Percentiles rank a stretch among this genome's conserved stretches.
phyloP scores from a whole-genome alignment of 2,888 invertebrate genomes.

The Blastobasis adustella region DNA sequence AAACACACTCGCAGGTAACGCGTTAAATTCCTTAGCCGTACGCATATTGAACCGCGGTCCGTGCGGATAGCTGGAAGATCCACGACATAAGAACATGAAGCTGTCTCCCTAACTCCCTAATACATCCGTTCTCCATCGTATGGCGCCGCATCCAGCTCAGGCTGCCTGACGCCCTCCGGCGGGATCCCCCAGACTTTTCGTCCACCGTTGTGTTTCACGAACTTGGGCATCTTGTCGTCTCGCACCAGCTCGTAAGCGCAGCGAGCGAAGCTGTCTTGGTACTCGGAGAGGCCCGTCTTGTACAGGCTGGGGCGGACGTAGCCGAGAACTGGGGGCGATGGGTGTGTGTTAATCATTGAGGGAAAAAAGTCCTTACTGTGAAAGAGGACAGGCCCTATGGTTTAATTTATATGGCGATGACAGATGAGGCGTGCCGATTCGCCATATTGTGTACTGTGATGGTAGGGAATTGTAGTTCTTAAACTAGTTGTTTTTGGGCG shows the following conservation, averaged over 20 bases:
- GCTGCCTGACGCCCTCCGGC: conserved; percentile 19
- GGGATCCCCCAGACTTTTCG: conserved; percentile 54
- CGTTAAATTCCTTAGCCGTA: no score
- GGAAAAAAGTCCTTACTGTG: neutral
- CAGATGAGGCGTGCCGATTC: neutral
- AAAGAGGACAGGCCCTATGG: neutral
- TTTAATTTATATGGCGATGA: neutral
- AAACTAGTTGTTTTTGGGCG: no score
- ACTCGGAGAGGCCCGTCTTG: conserved; percentile 53
- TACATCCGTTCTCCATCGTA: neutral
- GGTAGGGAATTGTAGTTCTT: no score
- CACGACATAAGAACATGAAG: neutral
- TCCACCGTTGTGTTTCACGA: conserved; percentile 50
- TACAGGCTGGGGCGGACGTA: conserved; percentile 47
- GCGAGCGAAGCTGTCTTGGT: conserved; percentile 51
- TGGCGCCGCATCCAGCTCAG: neutral
- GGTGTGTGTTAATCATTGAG: neutral
- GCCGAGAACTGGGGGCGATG: conserved; percentile 37
- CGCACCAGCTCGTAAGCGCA: conserved; percentile 59
- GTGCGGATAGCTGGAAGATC: no score
- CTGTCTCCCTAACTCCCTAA: neutral
- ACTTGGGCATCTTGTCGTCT: conserved; percentile 49
- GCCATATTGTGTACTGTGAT: no score
- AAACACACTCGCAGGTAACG: no score
- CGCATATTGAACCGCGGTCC: neutral